Percentiles rank a stretch among this genome's conserved stretches.
phyloP scores from a whole-genome alignment of 64 coral and sea anemone genomes.

The Catalaphyllia jardinei region DNA sequence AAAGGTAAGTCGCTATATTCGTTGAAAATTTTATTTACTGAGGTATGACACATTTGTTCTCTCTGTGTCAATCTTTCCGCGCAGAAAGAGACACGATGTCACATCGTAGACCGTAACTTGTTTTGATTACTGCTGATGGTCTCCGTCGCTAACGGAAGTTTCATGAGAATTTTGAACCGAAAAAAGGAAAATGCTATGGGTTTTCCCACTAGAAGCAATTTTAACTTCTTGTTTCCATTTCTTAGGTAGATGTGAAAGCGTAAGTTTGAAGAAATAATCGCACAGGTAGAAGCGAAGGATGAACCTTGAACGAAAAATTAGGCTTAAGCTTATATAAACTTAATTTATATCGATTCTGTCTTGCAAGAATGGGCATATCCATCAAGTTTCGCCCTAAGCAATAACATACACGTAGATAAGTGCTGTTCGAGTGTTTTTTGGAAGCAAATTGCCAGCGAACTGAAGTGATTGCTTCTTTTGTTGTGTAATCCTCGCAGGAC shows the following conservation, averaged over 20 bases:
- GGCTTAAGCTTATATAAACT: too few relatives aligned
- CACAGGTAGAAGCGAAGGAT: too few relatives aligned
- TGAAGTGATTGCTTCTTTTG: not conserved
- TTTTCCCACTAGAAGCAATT: not conserved
- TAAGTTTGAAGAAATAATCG: too few relatives aligned
- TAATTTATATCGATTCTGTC: too few relatives aligned
- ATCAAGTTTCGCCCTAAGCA: not conserved
- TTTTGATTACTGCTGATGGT: not conserved
- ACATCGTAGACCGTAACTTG: not conserved
- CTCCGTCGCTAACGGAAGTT: slow-evolving; percentile 21
- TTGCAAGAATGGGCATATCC: too few relatives aligned
- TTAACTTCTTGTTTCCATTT: not conserved
- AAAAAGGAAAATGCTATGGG: not conserved
- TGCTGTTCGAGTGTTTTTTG: not conserved
- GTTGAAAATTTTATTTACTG: not conserved
- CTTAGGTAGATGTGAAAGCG: not conserved
- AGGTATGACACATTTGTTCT: not conserved
- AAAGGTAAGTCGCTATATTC: slow-evolving; percentile 16
- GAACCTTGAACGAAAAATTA: too few relatives aligned
- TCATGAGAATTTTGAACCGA: not conserved
- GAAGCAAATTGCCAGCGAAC: not conserved
- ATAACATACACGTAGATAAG: not conserved
- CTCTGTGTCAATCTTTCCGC: not conserved
- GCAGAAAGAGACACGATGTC: too few relatives aligned
- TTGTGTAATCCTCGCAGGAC: not conserved